Base-by-base conservation (phyloP, 2,888 invertebrate species). In the Tetropium fuscum region DNA sequence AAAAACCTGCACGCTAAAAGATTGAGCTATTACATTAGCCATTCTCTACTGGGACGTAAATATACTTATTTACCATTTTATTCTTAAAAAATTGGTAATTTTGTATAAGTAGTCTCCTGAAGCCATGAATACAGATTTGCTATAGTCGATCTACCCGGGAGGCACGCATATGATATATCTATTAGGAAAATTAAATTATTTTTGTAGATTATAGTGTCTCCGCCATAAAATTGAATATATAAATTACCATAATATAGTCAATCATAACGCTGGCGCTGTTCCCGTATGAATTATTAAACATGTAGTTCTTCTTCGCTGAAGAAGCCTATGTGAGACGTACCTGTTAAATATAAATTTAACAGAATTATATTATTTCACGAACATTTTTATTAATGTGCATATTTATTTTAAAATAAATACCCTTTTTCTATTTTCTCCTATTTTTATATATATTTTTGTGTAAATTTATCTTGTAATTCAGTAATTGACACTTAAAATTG, bases 141-240 rank as follows among this genome's bases (percentile, higher is more conserved):
- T 55, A 47, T 64, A 62, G 64, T 64, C 64, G 64, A 58, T 58
- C 62, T 58, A 56, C 67, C 40, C 63, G 2, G 6, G 68, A 47
- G 65, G 57, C 57, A 19, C 16, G 40, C 56, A 30, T 19, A 40
- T 59, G 58, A 49, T 58, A 56, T 32, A 61, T 64, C 71, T 70
- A 70, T 74, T 72, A 72, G 60, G 60, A 55, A 71, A 69, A 74
- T 74, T 71, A 72, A 72, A 74, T 74, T 72, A 71, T 70, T 66
- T 74, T 72, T 74, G 69, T 72, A 72, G 69, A 74, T 71, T 62
- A 58, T 60, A 22, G 60, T 43, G 54, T 58, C 53, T 54, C 59
- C 54, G 53, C 51, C 63, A 60, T 60, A 55, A 55, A 49, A 44
- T 13, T 25, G 27, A 7, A 32, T 38, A 63, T n/a, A n/a, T n/a